Evolutionary conservation across 1,140 invertebrate genomes (phyloP), one percentile per base, ranked within the genome.

Genomic region (Orius insidiosus): DNA sequence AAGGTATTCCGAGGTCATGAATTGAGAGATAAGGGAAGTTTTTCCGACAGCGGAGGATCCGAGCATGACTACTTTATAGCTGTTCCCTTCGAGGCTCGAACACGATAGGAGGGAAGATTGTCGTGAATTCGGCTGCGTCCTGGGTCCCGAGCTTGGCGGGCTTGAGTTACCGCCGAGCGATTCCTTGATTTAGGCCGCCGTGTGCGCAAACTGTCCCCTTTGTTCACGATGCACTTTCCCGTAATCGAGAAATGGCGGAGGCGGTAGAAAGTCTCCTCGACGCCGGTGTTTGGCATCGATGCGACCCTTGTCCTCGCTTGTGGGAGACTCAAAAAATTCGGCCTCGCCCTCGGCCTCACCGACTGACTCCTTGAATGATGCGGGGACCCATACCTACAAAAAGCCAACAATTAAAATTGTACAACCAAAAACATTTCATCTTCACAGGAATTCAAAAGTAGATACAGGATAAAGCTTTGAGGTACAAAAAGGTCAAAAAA

Each of bases 1-100:
- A n/a, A n/a, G n/a, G n/a, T 92, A 93, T 60, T 96, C 92, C 14
- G 88, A 93, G n/a, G 89, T 94, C 85, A 94, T 90, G 63, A 95
- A 95, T 66, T 96, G 92, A 1, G 81, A 82, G 10, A 90, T 80
- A 18, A 96, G 66, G n/a, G 88, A 85, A 43, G 85, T 85, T 63
- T 95, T 95, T 33, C 92, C 90, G 1, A 94, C 89, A 2, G 86
- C 85, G 3, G 80, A 71, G 0, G 78, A 81, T 1, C 90, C 90
- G 14, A 94, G 64, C 69, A 95, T 84, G 8, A 90, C 69, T 8
- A 95, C 85, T 42, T 76, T 72, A 60, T 74, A 80, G 45, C 55
- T 69, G 24, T 60, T 68, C 24, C 24, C 24, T 59, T 57, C 58
- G 66, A 72, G 16, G 64, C 70, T 35, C 0, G 65, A 61, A 39